Evolutionary conservation across 1,140 invertebrate species (phyloP).

Genomic region (Heliconius himera): DNA sequence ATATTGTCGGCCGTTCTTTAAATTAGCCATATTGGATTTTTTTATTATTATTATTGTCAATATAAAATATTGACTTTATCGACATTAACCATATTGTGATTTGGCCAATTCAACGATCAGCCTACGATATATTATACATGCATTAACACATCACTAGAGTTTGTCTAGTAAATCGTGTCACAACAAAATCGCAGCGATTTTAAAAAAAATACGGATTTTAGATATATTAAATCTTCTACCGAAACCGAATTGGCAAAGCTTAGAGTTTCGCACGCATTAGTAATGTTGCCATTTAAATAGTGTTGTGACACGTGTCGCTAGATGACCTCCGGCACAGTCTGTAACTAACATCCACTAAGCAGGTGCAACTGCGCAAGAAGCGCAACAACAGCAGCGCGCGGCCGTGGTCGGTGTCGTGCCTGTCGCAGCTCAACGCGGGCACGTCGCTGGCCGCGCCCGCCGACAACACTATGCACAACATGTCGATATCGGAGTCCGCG

Average conservation of each 20-base stretch:
- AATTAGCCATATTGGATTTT: not conserved
- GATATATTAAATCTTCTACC: too few relatives aligned
- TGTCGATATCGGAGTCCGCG: conserved; percentile 93
- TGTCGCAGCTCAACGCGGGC: conserved; percentile 84
- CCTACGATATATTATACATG: not conserved
- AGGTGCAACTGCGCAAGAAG: conserved; percentile 81
- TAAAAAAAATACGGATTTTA: too few relatives aligned
- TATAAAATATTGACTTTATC: not conserved
- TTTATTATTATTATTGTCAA: too few relatives aligned
- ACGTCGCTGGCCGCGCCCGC: conserved; percentile 78
- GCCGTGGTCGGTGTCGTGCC: conserved; percentile 92
- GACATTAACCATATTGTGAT: not conserved
- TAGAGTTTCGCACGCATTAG: too few relatives aligned
- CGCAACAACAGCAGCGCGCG: conserved; percentile 81
- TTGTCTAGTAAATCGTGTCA: not conserved
- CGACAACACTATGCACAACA: conserved; percentile 79
- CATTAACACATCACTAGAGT: not conserved
- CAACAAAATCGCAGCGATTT: not conserved
- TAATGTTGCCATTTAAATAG: too few relatives aligned
- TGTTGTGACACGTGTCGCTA: too few relatives aligned
- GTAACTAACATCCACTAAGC: conserved; percentile 50
- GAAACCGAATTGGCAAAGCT: too few relatives aligned
- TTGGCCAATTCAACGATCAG: not conserved
- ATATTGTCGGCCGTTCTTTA: not conserved
- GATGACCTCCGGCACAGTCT: not conserved